Base-by-base conservation (phyloP, 2,797 vertebrate species). In the Crocodylus rhombifer region DNA sequence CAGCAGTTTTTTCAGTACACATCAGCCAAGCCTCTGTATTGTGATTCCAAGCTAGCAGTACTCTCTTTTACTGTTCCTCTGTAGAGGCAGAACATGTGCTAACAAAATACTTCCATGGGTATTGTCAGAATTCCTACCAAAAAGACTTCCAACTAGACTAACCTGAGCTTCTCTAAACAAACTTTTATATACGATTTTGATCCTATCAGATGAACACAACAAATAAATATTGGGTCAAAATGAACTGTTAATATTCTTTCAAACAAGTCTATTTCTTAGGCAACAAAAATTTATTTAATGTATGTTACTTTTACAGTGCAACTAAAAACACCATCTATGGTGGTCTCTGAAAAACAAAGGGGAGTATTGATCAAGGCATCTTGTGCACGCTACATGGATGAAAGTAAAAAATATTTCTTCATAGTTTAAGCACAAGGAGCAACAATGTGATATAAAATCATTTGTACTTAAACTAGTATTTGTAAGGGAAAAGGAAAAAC, bases 311-410 rank as follows among this genome's bases (percentile, higher is more conserved):
- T 18, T 12, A 88, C 2, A 80, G 78, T 51, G 18, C 26, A 93
- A 88, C 4, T 58, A 64, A 20, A 83, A 90, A 93, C 82, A 77
- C 16, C 71, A 84, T 3, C 62, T 90, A 23, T 2, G 67, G 64
- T 30, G 82, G 33, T 87, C 86, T 58, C 65, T 87, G 88, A 84
- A 90, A 92, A 82, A 67, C 26, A 26, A 4, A 80, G 5, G 69
- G 26, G 81, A 92, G 77, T 7, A 91, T 80, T 28, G 87, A 76
- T 36, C 6, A 26, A 63, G 55, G 36, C 64, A 79, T 91, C 13
- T 73, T 60, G 73, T 0, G 0, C 15, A 56, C 10, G 42, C 14
- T 81, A 60, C 33, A 64, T 9, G 51, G 91, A 80, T 14, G 73
- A 84, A 88, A 91, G 23, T 55, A n/a, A 55, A 65, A 94, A 88